Evolutionary conservation across 2,113 vertebrate genomes (phyloP), one percentile per base, ranked within the genome.

Genomic region (Alaudala cheleensis): DNA sequence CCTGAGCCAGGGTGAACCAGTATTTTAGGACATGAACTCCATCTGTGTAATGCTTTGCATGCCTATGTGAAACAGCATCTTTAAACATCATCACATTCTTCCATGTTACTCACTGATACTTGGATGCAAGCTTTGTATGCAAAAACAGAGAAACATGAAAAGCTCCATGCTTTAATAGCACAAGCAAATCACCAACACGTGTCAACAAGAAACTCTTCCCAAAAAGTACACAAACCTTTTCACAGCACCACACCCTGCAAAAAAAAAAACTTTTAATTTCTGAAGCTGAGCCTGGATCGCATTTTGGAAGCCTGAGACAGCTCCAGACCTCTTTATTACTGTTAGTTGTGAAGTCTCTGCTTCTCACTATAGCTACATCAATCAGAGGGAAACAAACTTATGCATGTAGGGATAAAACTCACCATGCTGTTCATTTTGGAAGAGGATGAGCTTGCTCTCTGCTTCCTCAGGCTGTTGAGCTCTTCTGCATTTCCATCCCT

Each of bases 371-470:
- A 71, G 34, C 53, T 28, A 69, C 3, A 29, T 6, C 31, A 45
- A 37, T 18, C 56, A 45, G 3, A 76, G 25, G 14, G 58, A 71
- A 56, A 12, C 4, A 31, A 51, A 18, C 7, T 28, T 37, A 16
- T 0, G 0, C 12, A 26, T 12, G 39, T 8, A 20, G 31, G 11
- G 56, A 37, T 42, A 14, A 49, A 42, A 98, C 99, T 97, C 98
- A 99, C 99, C 99, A 99, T 98, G 95, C 99, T 99, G 96, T 99
- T 99, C 97, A 99, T 98, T 98, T 99, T 99, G 80, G 99, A 99
- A 37, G 99, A 99, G 1, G 99, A 99, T 0, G 99, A 99, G 90
- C 98, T 98, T 72, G 98, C 96, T 97, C 99, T 98, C 93, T 99
- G 99, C 85, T 99, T 99, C 60, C 97, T 96, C 44, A 99, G 97